A percentile compares a stretch with the other conserved stretches of the same genome.
Conservation (phyloP, 1,140 invertebrate genomes). For the Drepana arcuata region DNA sequence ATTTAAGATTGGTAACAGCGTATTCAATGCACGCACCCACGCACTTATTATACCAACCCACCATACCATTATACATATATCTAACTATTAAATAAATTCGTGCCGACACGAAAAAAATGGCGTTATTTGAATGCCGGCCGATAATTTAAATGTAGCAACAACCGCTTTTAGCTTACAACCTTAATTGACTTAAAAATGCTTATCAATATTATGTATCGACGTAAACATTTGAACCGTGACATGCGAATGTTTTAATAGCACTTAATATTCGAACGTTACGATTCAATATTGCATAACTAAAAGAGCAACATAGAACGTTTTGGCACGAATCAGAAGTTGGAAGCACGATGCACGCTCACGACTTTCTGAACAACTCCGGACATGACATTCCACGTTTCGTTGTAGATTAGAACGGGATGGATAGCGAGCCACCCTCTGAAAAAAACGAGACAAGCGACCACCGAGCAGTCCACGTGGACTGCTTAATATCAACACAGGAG, state of each 20-base stretch:
- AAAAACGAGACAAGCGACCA: constrained; percentile 65
- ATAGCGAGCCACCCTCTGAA: constrained; percentile 53
- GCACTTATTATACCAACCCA: constrained; percentile 22
- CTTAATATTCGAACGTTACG: no score
- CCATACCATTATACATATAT: constrained; percentile 46
- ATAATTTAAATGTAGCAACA: constrained; percentile 73
- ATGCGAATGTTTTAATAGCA: no score
- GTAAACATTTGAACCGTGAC: constrained; percentile 31
- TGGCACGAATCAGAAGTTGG: no score
- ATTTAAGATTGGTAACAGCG: no score
- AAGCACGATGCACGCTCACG: constrained; percentile 72
- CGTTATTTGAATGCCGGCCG: constrained; percentile 69
- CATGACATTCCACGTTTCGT: constrained; percentile 71
- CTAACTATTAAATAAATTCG: constrained; percentile 63
- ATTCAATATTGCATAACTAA: no score
- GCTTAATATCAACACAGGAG: constrained; percentile 69
- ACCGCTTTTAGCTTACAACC: constrained; percentile 71
- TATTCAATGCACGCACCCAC: constrained; percentile 19
- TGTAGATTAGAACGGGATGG: constrained; percentile 69
- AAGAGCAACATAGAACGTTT: no score
- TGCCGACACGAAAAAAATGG: constrained; percentile 69
- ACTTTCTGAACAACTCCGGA: constrained; percentile 71
- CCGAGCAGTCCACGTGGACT: constrained; percentile 68
- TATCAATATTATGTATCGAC: constrained; percentile 47
- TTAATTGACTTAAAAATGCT: constrained; percentile 72